phyloP scores from a whole-genome alignment of 2,113 vertebrate species.

The Tyrannus savana region DNA sequence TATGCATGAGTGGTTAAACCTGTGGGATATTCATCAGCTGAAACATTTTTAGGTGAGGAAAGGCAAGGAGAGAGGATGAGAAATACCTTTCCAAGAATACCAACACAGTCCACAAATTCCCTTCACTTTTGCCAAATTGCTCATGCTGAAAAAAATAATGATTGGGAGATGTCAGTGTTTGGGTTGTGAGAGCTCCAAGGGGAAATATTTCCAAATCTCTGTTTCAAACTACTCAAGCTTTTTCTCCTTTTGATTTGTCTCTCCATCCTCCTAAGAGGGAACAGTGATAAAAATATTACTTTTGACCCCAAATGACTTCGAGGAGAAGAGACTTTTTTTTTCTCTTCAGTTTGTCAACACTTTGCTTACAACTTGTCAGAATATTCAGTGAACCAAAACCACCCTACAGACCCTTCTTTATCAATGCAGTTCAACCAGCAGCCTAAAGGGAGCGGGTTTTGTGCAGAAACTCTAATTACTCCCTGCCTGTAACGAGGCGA shows the following conservation, averaged over 20 bases:
- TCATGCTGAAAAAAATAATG: conserved; percentile 21
- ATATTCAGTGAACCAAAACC: conserved; percentile 11
- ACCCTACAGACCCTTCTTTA: background rate
- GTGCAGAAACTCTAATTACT: background rate
- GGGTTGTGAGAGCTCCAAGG: background rate
- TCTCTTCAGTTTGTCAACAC: conserved; percentile 18
- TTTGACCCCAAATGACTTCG: conserved; percentile 16
- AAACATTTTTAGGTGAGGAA: background rate
- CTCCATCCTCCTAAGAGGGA: background rate
- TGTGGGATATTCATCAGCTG: background rate
- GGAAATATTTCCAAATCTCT: background rate
- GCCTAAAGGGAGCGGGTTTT: background rate
- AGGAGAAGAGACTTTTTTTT: conserved; percentile 5
- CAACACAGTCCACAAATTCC: background rate
- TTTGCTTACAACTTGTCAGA: conserved; percentile 32
- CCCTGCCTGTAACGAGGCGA: background rate
- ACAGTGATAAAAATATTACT: conserved; percentile 14
- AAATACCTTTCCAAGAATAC: background rate
- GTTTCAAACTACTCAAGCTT: background rate
- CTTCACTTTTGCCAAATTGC: background rate
- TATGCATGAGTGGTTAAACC: background rate
- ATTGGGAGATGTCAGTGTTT: background rate
- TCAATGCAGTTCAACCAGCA: conserved; percentile 5
- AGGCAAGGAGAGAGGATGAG: background rate
- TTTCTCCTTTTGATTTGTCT: background rate